Conservation (phyloP, 2,888 invertebrate species). For the Argynnis bischoffii region DNA sequence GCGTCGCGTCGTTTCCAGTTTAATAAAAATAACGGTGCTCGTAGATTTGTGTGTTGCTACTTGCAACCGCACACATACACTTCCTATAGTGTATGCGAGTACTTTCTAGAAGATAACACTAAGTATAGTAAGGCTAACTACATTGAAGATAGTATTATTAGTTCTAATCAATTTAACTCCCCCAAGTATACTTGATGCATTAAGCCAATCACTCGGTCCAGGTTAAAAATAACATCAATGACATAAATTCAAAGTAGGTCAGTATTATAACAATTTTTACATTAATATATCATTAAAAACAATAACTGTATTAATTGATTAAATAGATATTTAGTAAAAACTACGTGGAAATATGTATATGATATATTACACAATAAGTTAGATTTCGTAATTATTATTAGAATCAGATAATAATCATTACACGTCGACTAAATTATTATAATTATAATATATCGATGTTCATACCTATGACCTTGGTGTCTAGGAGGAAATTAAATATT, state of each 20-base stretch:
- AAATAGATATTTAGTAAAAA: background rate
- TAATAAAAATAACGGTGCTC: background rate
- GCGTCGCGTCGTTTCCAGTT: background rate
- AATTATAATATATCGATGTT: too few relatives aligned
- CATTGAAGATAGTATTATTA: slow-evolving; percentile 33
- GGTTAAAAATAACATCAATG: slow-evolving; percentile 41
- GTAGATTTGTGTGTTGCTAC: background rate
- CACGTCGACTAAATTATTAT: too few relatives aligned
- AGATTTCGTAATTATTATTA: too few relatives aligned
- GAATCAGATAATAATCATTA: too few relatives aligned
- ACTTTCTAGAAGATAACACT: slow-evolving; percentile 1
- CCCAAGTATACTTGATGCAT: slow-evolving; percentile 36
- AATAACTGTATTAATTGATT: background rate
- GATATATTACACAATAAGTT: too few relatives aligned
- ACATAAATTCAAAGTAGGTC: slow-evolving; percentile 38
- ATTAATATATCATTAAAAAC: slow-evolving; percentile 15
- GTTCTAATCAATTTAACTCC: slow-evolving; percentile 38
- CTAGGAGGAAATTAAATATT: too few relatives aligned
- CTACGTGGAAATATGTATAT: too few relatives aligned
- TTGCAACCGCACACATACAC: background rate
- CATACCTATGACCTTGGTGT: too few relatives aligned
- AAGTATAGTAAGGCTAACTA: slow-evolving; percentile 25
- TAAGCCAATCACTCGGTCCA: slow-evolving; percentile 30
- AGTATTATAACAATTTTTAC: slow-evolving; percentile 30
- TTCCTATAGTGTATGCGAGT: slow-evolving; percentile 1